Conservation (phyloP, 2,888 invertebrate genomes). For the Harpalus rubripes region DNA sequence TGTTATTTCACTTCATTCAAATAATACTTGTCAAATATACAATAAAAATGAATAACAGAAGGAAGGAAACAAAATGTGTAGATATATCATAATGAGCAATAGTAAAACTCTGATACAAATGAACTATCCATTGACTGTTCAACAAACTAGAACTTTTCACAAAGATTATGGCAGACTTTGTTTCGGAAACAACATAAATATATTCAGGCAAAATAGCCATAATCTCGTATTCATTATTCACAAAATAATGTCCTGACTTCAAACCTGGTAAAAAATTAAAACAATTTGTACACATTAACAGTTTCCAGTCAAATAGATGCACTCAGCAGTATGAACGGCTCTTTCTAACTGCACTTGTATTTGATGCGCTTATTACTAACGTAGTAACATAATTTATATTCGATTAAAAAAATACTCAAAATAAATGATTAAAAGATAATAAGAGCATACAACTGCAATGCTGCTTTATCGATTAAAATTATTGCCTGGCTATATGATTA, state of each 20-base stretch:
- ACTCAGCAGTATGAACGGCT: slow-evolving; percentile 57
- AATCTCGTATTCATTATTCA: slow-evolving; percentile 58
- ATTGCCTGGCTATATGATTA: slow-evolving; percentile 77
- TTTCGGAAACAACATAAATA: slow-evolving; percentile 75
- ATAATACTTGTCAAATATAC: slow-evolving; percentile 78
- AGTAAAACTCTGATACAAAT: slow-evolving; percentile 77
- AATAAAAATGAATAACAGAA: slow-evolving; percentile 78
- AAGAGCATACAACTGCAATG: slow-evolving; percentile 60
- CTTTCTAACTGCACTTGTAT: slow-evolving; percentile 77
- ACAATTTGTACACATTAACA: slow-evolving; percentile 74
- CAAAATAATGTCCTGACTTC: slow-evolving; percentile 54
- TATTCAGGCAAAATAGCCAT: slow-evolving; percentile 65
- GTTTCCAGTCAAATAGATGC: slow-evolving; percentile 72
- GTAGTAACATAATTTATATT: slow-evolving; percentile 61
- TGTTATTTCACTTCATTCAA: slow-evolving; percentile 77
- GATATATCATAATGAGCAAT: slow-evolving; percentile 76
- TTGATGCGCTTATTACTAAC: slow-evolving; percentile 72
- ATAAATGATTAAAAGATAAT: slow-evolving; percentile 57
- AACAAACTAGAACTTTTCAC: slow-evolving; percentile 73
- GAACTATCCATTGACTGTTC: slow-evolving; percentile 72
- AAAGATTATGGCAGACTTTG: slow-evolving; percentile 77
- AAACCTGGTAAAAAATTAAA: slow-evolving; percentile 64
- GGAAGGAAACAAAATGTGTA: slow-evolving; percentile 75
- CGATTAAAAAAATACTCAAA: slow-evolving; percentile 58
- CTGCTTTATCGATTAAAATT: slow-evolving; percentile 70